A percentile compares a stretch with the other conserved stretches of the same genome.
Conservation (phyloP, 2,888 invertebrate species). For the Campaea margaritaria region DNA sequence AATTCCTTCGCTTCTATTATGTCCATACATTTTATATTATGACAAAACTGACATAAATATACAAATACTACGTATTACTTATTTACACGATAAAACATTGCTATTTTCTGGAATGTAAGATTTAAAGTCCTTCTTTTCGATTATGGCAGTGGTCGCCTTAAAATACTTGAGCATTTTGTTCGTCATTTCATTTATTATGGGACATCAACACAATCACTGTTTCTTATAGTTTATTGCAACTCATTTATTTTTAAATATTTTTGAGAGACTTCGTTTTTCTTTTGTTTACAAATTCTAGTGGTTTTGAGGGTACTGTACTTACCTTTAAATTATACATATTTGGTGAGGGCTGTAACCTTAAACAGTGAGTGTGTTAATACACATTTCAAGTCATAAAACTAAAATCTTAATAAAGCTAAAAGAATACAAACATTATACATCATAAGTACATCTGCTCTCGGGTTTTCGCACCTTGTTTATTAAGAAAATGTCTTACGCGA, state of each 20-base stretch:
- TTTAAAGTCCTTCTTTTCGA: constrained; percentile 60
- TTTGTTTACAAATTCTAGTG: no score
- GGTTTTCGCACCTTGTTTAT: constrained; percentile 26
- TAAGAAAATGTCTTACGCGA: constrained; percentile 8
- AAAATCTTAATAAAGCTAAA: constrained; percentile 72
- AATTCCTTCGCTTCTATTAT: not conserved
- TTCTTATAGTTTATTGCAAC: constrained; percentile 45
- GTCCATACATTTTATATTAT: constrained; percentile 17
- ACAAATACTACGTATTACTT: constrained; percentile 52
- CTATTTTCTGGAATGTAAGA: constrained; percentile 57
- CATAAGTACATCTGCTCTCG: constrained; percentile 30
- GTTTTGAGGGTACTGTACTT: not conserved
- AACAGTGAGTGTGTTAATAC: constrained; percentile 85
- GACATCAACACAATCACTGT: constrained; percentile 85
- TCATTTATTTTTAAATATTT: constrained; percentile 29
- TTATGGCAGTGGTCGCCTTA: constrained; percentile 79
- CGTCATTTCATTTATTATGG: constrained; percentile 67
- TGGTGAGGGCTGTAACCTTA: constrained; percentile 76
- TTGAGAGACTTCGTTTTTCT: constrained; percentile 6
- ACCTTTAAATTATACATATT: constrained; percentile 48
- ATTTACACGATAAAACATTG: constrained; percentile 48
- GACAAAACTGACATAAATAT: constrained; percentile 50
- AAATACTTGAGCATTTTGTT: constrained; percentile 82
- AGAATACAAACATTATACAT: constrained; percentile 71
- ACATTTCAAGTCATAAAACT: constrained; percentile 63